Percentiles rank a stretch among this genome's conserved stretches.
Conservation (phyloP, 2,888 invertebrate species). For the Drosophila koepferae region DNA sequence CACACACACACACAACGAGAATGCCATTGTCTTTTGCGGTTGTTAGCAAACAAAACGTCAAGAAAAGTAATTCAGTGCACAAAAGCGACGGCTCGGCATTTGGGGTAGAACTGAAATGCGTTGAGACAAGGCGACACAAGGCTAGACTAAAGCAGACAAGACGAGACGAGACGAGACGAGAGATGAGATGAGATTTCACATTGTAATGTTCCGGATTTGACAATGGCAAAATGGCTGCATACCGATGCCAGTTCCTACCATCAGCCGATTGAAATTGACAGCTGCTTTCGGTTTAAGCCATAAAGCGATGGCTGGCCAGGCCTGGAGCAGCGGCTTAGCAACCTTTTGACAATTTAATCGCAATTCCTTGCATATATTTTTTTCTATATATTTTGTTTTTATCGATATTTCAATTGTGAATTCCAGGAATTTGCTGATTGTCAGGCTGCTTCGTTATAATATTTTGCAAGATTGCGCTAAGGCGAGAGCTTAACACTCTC, state of each 20-base stretch:
- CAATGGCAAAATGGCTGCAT: slow-evolving; percentile 45
- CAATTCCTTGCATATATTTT: slow-evolving; percentile 4
- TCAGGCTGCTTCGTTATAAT: background rate
- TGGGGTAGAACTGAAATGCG: slow-evolving; percentile 8
- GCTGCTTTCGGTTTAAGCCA: slow-evolving; percentile 26
- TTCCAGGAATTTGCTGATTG: slow-evolving; percentile 12
- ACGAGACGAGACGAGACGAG: background rate
- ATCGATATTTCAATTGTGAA: slow-evolving; percentile 19
- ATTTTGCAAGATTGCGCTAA: background rate
- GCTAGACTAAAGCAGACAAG: background rate
- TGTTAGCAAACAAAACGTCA: slow-evolving; percentile 77
- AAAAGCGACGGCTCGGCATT: slow-evolving; percentile 47
- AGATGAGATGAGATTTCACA: slow-evolving; percentile 25
- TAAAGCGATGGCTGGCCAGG: slow-evolving; percentile 17
- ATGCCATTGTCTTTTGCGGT: slow-evolving; percentile 71
- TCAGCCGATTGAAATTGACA: slow-evolving; percentile 38
- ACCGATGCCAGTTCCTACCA: background rate
- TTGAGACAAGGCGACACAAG: slow-evolving; percentile 10
- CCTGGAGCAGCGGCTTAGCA: background rate
- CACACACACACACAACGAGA: slow-evolving; percentile 18
- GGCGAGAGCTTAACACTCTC: background rate
- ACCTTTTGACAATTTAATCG: slow-evolving; percentile 31
- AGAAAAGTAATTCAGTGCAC: slow-evolving; percentile 75
- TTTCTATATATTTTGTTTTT: background rate
- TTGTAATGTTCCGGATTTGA: slow-evolving; percentile 31